A percentile compares a stretch with the other conserved stretches of the same genome.
These are phyloP conservation scores for Prionailurus viverrinus DNA, from an alignment of 2,113 vertebrate genomes.

Conservation along the genomic window DNA sequence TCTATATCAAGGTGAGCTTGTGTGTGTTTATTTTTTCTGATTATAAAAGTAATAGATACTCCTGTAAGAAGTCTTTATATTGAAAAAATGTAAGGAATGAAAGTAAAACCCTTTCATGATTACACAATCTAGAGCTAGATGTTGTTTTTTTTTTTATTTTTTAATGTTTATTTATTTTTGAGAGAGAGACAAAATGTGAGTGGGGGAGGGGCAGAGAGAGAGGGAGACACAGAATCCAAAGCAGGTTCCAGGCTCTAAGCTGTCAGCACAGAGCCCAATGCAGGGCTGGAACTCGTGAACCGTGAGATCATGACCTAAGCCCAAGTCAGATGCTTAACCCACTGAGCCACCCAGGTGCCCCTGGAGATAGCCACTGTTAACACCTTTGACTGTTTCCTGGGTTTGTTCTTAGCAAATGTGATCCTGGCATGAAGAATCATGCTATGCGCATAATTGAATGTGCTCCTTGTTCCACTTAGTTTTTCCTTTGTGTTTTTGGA, in stretches of 20 bases:
- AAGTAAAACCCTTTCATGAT: not conserved
- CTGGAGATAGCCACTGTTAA: not conserved
- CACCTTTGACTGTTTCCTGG: not conserved
- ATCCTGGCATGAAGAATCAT: not conserved
- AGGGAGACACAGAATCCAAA: no score
- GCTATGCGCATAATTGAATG: not conserved
- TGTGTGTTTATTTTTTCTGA: not conserved
- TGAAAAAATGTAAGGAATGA: not conserved
- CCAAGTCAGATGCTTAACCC: no score
- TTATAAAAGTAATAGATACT: not conserved
- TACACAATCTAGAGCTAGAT: not conserved
- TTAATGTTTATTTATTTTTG: no score
- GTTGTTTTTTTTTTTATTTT: no score
- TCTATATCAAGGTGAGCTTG: not conserved
- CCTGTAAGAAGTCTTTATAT: not conserved
- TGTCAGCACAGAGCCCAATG: no score
- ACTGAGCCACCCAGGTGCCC: no score
- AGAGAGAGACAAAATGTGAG: no score
- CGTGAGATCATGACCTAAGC: no score
- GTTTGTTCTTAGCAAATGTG: not conserved
- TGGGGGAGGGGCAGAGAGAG: no score
- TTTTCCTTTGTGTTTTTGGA: not conserved
- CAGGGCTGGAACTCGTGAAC: no score
- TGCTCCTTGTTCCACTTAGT: not conserved
- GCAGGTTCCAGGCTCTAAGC: no score